Evolutionary conservation across 92 coral and sea anemone genomes (phyloP), one percentile per base, ranked within the genome.

Genomic region (Desmophyllum pertusum): DNA sequence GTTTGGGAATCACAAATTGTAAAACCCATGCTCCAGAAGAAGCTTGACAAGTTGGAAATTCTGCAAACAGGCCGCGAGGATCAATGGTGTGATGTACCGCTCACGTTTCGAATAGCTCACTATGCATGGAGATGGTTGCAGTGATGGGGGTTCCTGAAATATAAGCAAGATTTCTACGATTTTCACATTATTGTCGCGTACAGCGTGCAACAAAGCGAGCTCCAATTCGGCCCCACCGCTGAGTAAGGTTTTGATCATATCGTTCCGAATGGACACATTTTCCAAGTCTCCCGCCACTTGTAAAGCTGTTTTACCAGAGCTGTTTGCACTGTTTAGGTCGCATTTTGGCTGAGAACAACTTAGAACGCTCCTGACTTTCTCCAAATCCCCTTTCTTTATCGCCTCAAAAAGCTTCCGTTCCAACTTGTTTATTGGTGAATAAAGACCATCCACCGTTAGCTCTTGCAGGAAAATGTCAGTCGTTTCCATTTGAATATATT

Each of bases 221-320:
- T 92, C 93, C 17, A 95, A 35, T 69, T 91, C 94, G 7, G 98
- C 97, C 10, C 94, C 97, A 39, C 87, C 77, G 19, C 62, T 76
- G 70, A 95, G 64, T 17, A 95, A 77, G 67, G 75, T 72, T 64
- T 83, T 77, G 53, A 91, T 79, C 62, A 95, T 87, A 7, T 78
- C 74, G 59, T 81, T 90, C 17, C 86, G 81, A 19, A 91, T 85
- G 38, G 76, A 50, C n/a, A 15, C 51, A n/a, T 68, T 66, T 15
- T 35, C 57, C 14, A 80, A 9, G 14, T 50, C 67, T 51, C n/a
- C 84, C 17, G 98, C 98, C 5, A 89, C 73, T 70, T 95, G 98
- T 63, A 95, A 83, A 8, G 89, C 88, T 2, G 98, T 95, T 79
- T 90, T 81, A 2, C 98, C 98, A n/a, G 80, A 78, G 15, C 81